Conservation (phyloP, 2,113 vertebrate genomes). For the Trachemys scripta region DNA sequence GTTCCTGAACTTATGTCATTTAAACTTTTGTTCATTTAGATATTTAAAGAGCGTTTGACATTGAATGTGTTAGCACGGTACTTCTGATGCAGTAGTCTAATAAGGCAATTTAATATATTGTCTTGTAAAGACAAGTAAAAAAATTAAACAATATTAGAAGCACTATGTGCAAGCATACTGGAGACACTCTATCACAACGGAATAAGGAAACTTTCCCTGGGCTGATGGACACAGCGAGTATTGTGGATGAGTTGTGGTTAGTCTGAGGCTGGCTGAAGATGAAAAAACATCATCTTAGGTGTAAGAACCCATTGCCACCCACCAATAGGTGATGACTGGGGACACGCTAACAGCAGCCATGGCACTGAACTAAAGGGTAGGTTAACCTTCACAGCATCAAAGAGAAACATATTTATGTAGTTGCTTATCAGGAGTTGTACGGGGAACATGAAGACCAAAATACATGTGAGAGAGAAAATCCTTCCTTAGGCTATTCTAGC, state of each 20-base stretch:
- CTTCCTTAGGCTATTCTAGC: background rate
- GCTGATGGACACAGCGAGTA: background rate
- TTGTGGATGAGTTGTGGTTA: background rate
- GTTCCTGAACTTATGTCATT: background rate
- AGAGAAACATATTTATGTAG: background rate
- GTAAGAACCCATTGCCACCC: background rate
- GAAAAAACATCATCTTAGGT: background rate
- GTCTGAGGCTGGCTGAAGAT: background rate
- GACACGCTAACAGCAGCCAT: background rate
- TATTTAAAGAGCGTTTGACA: accelerated
- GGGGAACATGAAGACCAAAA: background rate
- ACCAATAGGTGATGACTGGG: background rate
- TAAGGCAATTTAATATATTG: background rate
- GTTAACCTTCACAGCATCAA: background rate
- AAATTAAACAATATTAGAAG: background rate
- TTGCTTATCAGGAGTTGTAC: background rate
- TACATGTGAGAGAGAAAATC: background rate
- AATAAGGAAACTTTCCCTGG: background rate
- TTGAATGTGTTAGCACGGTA: background rate
- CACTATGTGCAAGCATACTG: accelerated
- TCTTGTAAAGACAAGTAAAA: background rate
- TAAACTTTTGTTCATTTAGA: background rate
- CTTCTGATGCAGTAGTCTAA: background rate
- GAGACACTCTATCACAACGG: background rate
- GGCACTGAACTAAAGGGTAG: background rate